Percentiles rank a stretch among this genome's conserved stretches.
Evolutionary conservation across 2,797 vertebrate genomes (phyloP).

Genomic region (Masticophis lateralis): DNA sequence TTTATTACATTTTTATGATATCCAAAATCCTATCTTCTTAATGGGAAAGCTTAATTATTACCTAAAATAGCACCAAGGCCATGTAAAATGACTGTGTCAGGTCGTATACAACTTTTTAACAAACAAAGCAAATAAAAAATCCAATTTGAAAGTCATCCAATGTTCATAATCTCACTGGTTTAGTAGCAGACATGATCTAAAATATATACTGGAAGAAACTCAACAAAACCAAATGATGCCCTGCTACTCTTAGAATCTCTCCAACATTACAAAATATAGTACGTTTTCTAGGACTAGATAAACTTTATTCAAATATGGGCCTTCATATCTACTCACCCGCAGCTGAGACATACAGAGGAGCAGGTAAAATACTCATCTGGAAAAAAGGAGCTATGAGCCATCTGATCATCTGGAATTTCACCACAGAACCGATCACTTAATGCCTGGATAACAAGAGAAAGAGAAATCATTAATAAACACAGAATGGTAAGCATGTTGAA

Average conservation of each 20-base stretch:
- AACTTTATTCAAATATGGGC: not conserved
- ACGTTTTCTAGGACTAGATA: not conserved
- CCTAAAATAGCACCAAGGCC: not conserved
- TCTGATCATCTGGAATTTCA: slow-evolving; percentile 91
- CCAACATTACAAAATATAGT: not conserved
- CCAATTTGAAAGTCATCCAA: not conserved
- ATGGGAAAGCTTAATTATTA: not conserved
- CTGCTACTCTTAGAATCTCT: not conserved
- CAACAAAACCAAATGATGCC: not conserved
- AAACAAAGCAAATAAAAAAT: not conserved
- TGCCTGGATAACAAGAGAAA: slow-evolving; percentile 74
- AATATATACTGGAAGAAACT: not conserved
- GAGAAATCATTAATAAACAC: slow-evolving; percentile 17
- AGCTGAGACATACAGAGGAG: slow-evolving; percentile 93
- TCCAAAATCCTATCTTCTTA: not conserved
- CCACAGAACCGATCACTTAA: slow-evolving; percentile 96
- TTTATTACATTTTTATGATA: not conserved
- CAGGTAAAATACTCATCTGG: slow-evolving; percentile 99
- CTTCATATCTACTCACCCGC: slow-evolving; percentile 81
- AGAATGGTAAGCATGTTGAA: not conserved
- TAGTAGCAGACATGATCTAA: not conserved
- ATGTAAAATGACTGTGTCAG: not conserved
- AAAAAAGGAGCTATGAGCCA: slow-evolving; percentile 94
- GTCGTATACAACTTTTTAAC: not conserved
- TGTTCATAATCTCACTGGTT: not conserved